Conservation (phyloP, 2,888 invertebrate genomes). For the Campoletis raptor region DNA sequence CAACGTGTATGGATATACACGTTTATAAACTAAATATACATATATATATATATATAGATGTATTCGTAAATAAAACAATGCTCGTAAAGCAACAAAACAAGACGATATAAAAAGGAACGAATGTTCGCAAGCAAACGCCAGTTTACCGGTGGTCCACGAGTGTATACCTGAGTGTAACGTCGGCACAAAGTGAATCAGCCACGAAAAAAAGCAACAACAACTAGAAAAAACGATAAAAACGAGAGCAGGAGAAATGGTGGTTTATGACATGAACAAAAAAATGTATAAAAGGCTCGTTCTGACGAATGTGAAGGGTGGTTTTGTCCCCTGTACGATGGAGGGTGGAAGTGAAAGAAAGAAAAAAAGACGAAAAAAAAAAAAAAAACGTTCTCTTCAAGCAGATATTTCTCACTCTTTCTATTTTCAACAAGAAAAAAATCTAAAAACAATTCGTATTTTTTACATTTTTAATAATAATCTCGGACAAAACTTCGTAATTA, state of each 20-base stretch:
- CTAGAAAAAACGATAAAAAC: constrained; percentile 4
- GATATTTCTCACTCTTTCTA: background rate
- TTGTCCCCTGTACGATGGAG: background rate
- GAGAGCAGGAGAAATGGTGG: background rate
- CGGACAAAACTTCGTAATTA: background rate
- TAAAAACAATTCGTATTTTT: background rate
- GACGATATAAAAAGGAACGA: constrained; percentile 10
- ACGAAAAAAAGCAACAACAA: constrained; percentile 42
- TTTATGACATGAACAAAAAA: constrained; percentile 31
- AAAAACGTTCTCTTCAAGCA: constrained; percentile 15
- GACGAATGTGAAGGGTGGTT: constrained; percentile 39
- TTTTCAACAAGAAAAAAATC: background rate
- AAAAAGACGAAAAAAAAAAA: background rate
- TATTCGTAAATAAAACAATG: constrained; percentile 45
- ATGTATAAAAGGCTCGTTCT: constrained; percentile 40
- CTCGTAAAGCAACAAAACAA: constrained; percentile 29
- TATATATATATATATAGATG: background rate
- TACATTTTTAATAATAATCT: background rate
- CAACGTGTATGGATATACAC: constrained; percentile 16
- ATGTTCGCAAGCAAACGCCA: constrained; percentile 58
- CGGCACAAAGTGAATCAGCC: constrained; percentile 54
- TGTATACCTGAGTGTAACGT: constrained; percentile 35
- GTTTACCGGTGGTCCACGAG: constrained; percentile 58
- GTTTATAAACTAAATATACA: background rate
- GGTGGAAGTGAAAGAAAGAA: constrained; percentile 13